Evolutionary conservation across 1,140 invertebrate genomes (phyloP), one percentile per base, ranked within the genome.

Genomic region (Eurosta solidaginis): DNA sequence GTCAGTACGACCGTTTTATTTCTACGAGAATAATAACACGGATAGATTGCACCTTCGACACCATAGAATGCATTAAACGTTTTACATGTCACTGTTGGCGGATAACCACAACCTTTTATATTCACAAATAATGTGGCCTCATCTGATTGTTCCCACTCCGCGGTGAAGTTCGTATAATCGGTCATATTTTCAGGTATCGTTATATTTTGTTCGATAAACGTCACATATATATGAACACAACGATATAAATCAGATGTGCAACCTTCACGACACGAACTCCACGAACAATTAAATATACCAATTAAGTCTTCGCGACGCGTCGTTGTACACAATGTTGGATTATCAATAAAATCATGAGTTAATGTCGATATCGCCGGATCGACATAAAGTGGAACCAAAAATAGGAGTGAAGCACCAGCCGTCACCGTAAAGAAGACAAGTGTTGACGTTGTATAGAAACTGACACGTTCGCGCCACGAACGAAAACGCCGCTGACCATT

Each of bases 91-190:
- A 96, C 93, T 27, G 89, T 90, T 22, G 95, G 95, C 59, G 95
- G 95, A 88, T 96, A 96, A n/a, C 95, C 95, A 87, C 95, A 96
- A 5, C 94, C 95, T 87, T 94, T 94, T 84, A 94, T 94, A 88
- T 95, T 95, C 75, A 94, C 93, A 77, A 94, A 88, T 6, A 95
- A 89, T 22, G 93, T 91, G 17, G 93, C 93, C 82, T 94, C 92
- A 75, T 90, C 89, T 84, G 86, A 86, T 76, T 88, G 85, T 77
- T 84, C 83, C 82, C 82, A 82, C 33, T 88, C 85, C 59, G 83
- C 81, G 25, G 87, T 88, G 44, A 83, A 87, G 78, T 88, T 88
- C 6, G 77, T 54, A 20, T 78, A 78, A 44, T 86, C 83, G 78
- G 85, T 87, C 85, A 85, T 82, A 52, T 88, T 88, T 75, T 83